Base-by-base conservation (phyloP, 2,888 invertebrate species). In the Mellilla xanthometata region DNA sequence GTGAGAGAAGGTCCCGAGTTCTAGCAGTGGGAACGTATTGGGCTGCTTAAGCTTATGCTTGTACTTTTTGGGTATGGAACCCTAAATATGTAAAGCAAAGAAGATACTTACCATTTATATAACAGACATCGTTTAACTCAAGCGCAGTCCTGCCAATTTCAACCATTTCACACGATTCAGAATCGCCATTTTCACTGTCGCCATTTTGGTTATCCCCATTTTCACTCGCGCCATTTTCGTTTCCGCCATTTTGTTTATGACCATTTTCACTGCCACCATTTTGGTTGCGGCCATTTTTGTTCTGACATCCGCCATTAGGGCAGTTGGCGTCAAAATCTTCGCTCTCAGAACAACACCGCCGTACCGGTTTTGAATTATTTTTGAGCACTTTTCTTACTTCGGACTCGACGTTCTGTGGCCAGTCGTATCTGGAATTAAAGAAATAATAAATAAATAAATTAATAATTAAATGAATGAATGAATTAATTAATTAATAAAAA, bases 81-180 rank as follows among this genome's bases (percentile, higher is more conserved):
- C n/a, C n/a, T n/a, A n/a, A n/a, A n/a, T n/a, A n/a, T n/a, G 5
- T 15, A 15, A 23, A 23, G 3, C 5, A 23, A 23, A 7, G 3
- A 8, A 5, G 7, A 23, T 22, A 66, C 83, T 80, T 77, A 98
- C 98, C 98, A 84, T 97, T 98, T 29, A 99, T 99, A 78, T 99
- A 99, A 68, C 96, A 95, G 15, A 98, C 97, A 48, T 94, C 94
- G 67, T 99, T 94, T 0, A 93, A 70, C 19, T 92, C 87, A 56
- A 97, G 85, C n/a, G 85, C 83, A 1, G 90, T 92, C 51, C 94
- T 90, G 0, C 93, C 92, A 8, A 92, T 92, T 69, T 95, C 93
- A 24, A 90, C 81, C 87, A 98, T 92, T 50, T 90, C 90, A 23
- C 81, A 77, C 0, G 76, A 72, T 72, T 28, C 0, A 7, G 66